Conservation (phyloP, 2,797 vertebrate species). For the Chelidonichthys spinosus region DNA sequence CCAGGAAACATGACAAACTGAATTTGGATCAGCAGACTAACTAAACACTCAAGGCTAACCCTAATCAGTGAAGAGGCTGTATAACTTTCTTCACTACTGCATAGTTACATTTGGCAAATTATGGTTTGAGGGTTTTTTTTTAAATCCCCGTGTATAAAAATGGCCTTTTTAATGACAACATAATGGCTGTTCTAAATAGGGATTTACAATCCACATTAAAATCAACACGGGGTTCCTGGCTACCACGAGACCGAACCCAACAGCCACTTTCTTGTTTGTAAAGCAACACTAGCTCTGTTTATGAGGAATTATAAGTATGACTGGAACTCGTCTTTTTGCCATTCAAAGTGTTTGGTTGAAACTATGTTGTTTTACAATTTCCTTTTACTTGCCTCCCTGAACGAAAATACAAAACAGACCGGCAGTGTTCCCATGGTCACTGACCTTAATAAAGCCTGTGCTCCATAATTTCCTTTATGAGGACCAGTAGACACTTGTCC, state of each 20-base stretch:
- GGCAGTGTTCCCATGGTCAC: conserved; percentile 48
- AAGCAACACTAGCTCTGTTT: conserved; percentile 49
- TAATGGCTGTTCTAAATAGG: conserved; percentile 7
- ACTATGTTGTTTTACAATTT: conserved; percentile 62
- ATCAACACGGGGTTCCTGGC: conserved; percentile 30
- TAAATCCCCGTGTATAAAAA: conserved; percentile 3
- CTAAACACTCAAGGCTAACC: neutral
- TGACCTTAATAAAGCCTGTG: conserved; percentile 58
- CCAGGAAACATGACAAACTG: neutral
- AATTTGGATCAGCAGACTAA: neutral
- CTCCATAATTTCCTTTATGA: conserved; percentile 44
- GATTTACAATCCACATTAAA: conserved; percentile 47
- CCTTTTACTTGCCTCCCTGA: conserved; percentile 43
- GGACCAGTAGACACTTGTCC: conserved; percentile 34
- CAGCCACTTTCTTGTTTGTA: conserved; percentile 36
- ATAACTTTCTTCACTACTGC: neutral
- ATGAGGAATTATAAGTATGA: conserved; percentile 40
- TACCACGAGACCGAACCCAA: conserved; percentile 9
- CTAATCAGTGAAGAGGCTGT: neutral
- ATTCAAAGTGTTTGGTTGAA: conserved; percentile 49
- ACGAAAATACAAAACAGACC: conserved; percentile 35
- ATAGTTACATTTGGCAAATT: neutral
- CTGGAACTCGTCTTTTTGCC: conserved; percentile 42
- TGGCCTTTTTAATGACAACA: conserved; percentile 31
- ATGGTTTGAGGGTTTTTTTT: neutral